A percentile compares a stretch with the other conserved stretches of the same genome.
phyloP scores from a whole-genome alignment of 2,113 vertebrate genomes.

The Pygoscelis antarcticus region DNA sequence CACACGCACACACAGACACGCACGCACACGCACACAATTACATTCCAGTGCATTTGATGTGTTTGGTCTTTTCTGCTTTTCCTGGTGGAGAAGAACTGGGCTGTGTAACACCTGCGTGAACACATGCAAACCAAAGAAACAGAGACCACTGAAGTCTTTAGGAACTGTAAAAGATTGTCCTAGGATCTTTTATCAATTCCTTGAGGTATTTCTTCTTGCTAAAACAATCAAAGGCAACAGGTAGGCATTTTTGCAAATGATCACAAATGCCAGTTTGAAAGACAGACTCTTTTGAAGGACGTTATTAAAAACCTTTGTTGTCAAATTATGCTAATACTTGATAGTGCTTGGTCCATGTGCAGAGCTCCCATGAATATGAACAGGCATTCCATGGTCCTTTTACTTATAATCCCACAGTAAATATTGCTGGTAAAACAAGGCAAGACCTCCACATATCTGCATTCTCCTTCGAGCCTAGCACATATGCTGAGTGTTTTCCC shows the following conservation, averaged over 20 bases:
- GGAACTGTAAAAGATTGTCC: slow-evolving; percentile 57
- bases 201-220: slow-evolving; percentile 67
- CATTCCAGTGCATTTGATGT: slow-evolving; percentile 72
- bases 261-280: slow-evolving; percentile 40
- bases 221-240: slow-evolving; percentile 60
- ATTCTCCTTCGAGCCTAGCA: neutral
- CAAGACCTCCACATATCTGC: slow-evolving; percentile 5
- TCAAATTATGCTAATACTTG: neutral
- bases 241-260: slow-evolving; percentile 37
- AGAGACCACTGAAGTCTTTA: slow-evolving; percentile 59
- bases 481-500: neutral
- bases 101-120: slow-evolving; percentile 51
- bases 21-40: neutral
- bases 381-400: neutral
- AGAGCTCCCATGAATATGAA: slow-evolving; percentile 4
- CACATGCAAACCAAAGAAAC: slow-evolving; percentile 59
- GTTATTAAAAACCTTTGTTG: slow-evolving; percentile 13
- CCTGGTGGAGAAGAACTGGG: slow-evolving; percentile 56
- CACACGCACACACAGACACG: neutral
- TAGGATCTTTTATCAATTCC: slow-evolving; percentile 51
- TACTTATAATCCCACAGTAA: neutral
- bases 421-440: slow-evolving; percentile 2
- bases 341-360: neutral
- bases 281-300: slow-evolving; percentile 13
- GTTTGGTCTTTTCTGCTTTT: slow-evolving; percentile 68